phyloP scores from a whole-genome alignment of 1,140 invertebrate genomes.

The Pogonognathellus flavescens region DNA sequence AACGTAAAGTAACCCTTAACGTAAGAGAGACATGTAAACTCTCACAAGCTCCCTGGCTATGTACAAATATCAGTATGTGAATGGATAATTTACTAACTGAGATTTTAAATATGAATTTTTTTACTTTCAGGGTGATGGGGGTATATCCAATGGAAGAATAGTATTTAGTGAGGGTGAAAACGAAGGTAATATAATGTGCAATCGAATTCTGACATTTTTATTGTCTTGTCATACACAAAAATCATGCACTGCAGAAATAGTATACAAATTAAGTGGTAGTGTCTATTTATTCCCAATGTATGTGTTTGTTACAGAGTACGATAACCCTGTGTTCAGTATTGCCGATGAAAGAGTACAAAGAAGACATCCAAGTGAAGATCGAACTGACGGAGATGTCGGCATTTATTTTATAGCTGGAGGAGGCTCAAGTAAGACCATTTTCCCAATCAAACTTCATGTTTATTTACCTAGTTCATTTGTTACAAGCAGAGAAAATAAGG shows the following conservation, averaged over 20 bases:
- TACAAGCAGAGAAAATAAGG: background rate
- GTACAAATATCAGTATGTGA: no score
- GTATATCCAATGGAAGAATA: slow-evolving; percentile 31
- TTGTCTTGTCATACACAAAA: no score
- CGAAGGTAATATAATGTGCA: no score
- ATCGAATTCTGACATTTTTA: no score
- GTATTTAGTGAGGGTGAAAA: slow-evolving; percentile 53
- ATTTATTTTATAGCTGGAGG: slow-evolving; percentile 67
- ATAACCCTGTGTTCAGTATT: slow-evolving; percentile 65
- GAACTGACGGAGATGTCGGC: slow-evolving; percentile 60
- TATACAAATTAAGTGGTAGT: background rate
- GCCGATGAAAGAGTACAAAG: slow-evolving; percentile 64
- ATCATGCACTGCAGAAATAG: no score
- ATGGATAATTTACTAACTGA: no score
- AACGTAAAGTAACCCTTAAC: no score
- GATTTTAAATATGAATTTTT: background rate
- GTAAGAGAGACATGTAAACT: no score
- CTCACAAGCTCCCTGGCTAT: no score
- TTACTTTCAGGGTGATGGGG: slow-evolving; percentile 42
- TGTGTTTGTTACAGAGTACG: slow-evolving; percentile 52
- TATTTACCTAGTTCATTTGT: slow-evolving; percentile 31
- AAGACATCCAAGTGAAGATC: slow-evolving; percentile 36
- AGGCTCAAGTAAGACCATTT: slow-evolving; percentile 58
- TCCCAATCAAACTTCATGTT: background rate
- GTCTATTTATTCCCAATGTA: background rate